These are phyloP conservation scores for Ornithoptera priamus DNA, from an alignment of 2,888 invertebrate species.

Conservation along the genomic window DNA sequence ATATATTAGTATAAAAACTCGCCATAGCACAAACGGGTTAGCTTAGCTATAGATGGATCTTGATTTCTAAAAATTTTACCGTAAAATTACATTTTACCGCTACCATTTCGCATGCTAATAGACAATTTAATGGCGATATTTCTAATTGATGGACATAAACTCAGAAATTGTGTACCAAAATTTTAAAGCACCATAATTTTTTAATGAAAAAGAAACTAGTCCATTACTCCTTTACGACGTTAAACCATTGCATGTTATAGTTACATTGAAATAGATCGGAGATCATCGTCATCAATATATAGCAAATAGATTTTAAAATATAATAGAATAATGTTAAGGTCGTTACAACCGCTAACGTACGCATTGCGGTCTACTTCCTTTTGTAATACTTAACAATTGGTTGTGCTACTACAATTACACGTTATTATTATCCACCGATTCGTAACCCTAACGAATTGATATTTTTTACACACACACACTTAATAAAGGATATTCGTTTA, in stretches of 20 bases:
- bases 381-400: constrained; percentile 8
- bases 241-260: not conserved
- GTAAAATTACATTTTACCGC: not conserved
- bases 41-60: not conserved
- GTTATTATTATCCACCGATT: not conserved
- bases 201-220: not conserved
- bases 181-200: not conserved
- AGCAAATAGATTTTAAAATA: not conserved
- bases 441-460: not conserved
- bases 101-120: not conserved
- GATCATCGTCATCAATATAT: not conserved
- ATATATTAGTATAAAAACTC: not conserved
- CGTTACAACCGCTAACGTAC: constrained; percentile 9
- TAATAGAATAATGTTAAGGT: constrained; percentile 11
- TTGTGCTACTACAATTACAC: constrained; percentile 1
- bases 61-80: not conserved
- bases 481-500: no score
- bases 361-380: constrained; percentile 22
- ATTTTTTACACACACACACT: not conserved
- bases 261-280: not conserved
- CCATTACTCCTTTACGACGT: not conserved
- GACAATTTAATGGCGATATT: not conserved
- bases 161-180: not conserved
- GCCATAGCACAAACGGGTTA: not conserved
- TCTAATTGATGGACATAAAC: not conserved